Base-by-base conservation (phyloP, 2,797 vertebrate species). In the Oreochromis grahami region DNA sequence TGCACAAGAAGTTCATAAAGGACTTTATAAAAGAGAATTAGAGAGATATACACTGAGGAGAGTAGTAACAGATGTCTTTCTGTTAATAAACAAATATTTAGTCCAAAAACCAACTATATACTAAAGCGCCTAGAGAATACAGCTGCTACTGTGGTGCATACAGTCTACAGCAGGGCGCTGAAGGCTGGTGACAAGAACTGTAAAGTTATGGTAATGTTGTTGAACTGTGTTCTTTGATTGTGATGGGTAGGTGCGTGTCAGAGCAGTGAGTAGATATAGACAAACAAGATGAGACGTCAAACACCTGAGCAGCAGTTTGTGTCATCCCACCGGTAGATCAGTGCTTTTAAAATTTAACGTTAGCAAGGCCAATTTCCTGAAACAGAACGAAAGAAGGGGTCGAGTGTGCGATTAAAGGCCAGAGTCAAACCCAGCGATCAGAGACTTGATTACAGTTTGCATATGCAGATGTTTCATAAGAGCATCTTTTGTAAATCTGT, bases 1-100 rank as follows among this genome's bases (percentile, higher is more conserved):
- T 95, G 95, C 95, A 95, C 93, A 94, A 91, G 87, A 89, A 87
- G 84, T 87, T 91, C 56, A 82, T 51, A 24, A 60, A 86, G 84
- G 88, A 91, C 81, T 81, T 83, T 80, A 70, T 85, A 63, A 77
- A 41, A 58, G 78, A 88, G 45, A 84, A 89, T 86, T 85, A 84
- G 86, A 88, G 78, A 83, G 65, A 80, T 72, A 84, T 68, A 79
- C 43, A 56, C 80, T 87, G 80, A 87, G 76, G 82, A 87, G 77
- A 88, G 74, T 83, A 81, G 38, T 72, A 11, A 45, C 48, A 38
- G 36, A 17, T 81, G 56, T 53, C 32, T 82, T 85, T 74, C 65
- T 77, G 72, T 76, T 74, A 32, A 76, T 70, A 32, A 84, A 83
- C 55, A 81, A 77, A 87, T 55, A 15, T 76, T 68, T 79, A 74